These are phyloP conservation scores for Platypus cylindrus DNA, from an alignment of 2,888 invertebrate species.

Conservation along the genomic window DNA sequence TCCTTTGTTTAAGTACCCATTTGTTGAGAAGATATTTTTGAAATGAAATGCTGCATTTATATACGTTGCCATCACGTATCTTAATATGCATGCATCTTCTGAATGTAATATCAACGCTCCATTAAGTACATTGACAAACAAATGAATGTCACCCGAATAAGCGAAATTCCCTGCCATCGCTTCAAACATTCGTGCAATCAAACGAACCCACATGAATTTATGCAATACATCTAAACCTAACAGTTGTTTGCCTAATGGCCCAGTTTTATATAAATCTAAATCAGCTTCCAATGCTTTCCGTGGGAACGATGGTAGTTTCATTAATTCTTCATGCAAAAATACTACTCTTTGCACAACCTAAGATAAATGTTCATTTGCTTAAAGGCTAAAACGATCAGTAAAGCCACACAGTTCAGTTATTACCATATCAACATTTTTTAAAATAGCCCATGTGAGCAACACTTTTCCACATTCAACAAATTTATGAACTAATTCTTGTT, in stretches of 20 bases:
- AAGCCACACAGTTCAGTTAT: no score
- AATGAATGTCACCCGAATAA: slow-evolving; percentile 90
- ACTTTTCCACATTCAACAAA: slow-evolving; percentile 97
- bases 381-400: no score
- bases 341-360: slow-evolving; percentile 93
- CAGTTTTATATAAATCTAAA: slow-evolving; percentile 80
- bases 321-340: slow-evolving; percentile 95
- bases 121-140: slow-evolving; percentile 94
- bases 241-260: slow-evolving; percentile 70
- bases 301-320: slow-evolving; percentile 97
- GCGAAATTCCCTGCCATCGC: slow-evolving; percentile 97
- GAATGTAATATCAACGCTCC: slow-evolving; percentile 94
- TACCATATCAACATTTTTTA: slow-evolving; percentile 86
- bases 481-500: slow-evolving; percentile 82
- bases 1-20: slow-evolving; percentile 49
- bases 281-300: slow-evolving; percentile 96
- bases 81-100: slow-evolving; percentile 88
- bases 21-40: slow-evolving; percentile 96
- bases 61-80: slow-evolving; percentile 93
- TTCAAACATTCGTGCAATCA: slow-evolving; percentile 93
- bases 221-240: slow-evolving; percentile 82
- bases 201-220: slow-evolving; percentile 97
- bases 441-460: slow-evolving; percentile 78
- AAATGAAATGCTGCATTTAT: slow-evolving; percentile 97
- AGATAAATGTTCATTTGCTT: slow-evolving; percentile 16